Percentiles rank a stretch among this genome's conserved stretches.
These are phyloP conservation scores for Salarias fasciatus DNA, from an alignment of 2,797 vertebrate genomes.

Conservation along the genomic window DNA sequence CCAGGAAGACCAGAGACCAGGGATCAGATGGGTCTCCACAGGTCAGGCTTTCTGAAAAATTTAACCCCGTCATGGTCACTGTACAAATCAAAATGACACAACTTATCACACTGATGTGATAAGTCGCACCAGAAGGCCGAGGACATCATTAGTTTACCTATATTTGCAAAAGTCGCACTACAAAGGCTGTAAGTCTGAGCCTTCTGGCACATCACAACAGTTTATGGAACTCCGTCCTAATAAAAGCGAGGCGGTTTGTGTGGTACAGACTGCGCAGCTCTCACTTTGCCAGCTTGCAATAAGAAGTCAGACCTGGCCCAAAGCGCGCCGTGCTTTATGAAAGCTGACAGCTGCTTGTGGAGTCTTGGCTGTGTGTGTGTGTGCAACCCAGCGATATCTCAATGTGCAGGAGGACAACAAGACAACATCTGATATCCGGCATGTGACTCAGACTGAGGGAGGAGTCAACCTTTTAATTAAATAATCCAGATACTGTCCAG, in stretches of 20 bases:
- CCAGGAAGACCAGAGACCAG: slow-evolving; percentile 88
- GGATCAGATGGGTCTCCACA: slow-evolving; percentile 87
- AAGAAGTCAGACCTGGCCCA: slow-evolving; percentile 34
- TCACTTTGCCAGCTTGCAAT: slow-evolving; percentile 22
- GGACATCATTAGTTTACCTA: no score
- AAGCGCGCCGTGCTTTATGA: slow-evolving; percentile 56
- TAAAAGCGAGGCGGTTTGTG: slow-evolving; percentile 39
- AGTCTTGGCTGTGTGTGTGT: slow-evolving; percentile 29
- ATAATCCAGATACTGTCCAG: slow-evolving; percentile 21
- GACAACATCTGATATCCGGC: slow-evolving; percentile 41
- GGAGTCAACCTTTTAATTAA: slow-evolving; percentile 42
- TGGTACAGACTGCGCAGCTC: slow-evolving; percentile 20
- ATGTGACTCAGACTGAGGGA: slow-evolving; percentile 26
- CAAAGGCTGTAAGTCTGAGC: slow-evolving; percentile 23
- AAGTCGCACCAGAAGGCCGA: no score
- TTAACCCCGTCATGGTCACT: no score
- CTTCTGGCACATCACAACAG: neutral
- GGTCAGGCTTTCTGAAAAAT: slow-evolving; percentile 82
- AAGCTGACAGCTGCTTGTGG: slow-evolving; percentile 50
- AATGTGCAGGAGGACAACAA: slow-evolving; percentile 22
- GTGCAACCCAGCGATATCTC: slow-evolving; percentile 49
- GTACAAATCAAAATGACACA: no score
- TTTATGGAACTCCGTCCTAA: slow-evolving; percentile 40
- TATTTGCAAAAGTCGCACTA: slow-evolving; percentile 13
- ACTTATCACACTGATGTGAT: no score